Evolutionary conservation across 30 jellyfish, hydroid and myxozoan genomes (phyloP).

Genomic region (Chrysaora quinquecirrha): DNA sequence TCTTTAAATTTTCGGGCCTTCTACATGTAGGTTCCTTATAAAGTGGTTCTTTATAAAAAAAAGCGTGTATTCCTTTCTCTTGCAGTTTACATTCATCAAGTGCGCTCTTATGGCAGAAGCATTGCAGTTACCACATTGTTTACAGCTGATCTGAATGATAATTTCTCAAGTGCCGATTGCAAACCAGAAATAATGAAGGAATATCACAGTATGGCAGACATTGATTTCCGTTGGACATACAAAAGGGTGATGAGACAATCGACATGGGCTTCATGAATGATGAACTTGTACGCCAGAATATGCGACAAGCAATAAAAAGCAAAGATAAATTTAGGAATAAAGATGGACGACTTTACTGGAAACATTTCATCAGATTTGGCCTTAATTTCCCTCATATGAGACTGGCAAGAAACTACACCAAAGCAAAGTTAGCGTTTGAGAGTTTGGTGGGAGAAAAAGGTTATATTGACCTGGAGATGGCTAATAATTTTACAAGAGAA

Average conservation of each 20-base stretch:
- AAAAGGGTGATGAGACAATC: constrained; percentile 82
- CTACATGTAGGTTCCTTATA: no score
- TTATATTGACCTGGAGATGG: constrained; percentile 56
- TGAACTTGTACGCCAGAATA: constrained; percentile 39
- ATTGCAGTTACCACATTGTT: constrained; percentile 86
- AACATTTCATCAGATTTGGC: constrained; percentile 66
- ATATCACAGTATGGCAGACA: constrained; percentile 80
- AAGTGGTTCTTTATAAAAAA: no score
- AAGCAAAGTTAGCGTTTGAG: constrained; percentile 40
- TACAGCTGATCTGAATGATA: constrained; percentile 80
- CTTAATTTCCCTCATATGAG: constrained; percentile 53
- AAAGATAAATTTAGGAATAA: constrained; percentile 20
- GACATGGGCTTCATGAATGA: constrained; percentile 95
- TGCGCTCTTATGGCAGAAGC: constrained; percentile 88
- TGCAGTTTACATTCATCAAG: constrained; percentile 89
- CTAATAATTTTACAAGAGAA: constrained; percentile 37
- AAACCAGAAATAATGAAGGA: constrained; percentile 51
- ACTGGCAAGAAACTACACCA: constrained; percentile 54
- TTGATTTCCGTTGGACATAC: constrained; percentile 92
- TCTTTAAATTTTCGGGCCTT: no score
- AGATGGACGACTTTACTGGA: constrained; percentile 59
- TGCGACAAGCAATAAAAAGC: constrained; percentile 19
- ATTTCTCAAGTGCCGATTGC: constrained; percentile 79
- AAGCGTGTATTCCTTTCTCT: no score
- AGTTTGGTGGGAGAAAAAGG: constrained; percentile 42